Evolutionary conservation across 2,888 invertebrate genomes (phyloP).

Genomic region (Saturnia pavonia): DNA sequence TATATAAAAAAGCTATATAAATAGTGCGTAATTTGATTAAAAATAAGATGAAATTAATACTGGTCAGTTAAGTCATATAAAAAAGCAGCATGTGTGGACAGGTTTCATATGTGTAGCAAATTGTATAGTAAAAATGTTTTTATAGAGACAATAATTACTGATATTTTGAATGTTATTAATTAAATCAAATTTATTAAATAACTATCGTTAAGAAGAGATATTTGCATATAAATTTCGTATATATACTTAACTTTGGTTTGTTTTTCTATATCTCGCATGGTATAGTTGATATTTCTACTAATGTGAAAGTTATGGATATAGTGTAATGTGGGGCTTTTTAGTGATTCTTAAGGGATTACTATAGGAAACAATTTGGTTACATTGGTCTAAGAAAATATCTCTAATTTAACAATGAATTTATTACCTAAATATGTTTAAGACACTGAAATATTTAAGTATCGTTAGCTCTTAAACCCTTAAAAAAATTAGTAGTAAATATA

Average conservation of each 20-base stretch:
- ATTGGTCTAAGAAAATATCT: not conserved
- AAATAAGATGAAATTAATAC: not conserved
- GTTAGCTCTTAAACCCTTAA: not conserved
- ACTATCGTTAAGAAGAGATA: not conserved
- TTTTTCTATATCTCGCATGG: not conserved
- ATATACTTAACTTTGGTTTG: not conserved
- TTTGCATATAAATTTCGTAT: constrained; percentile 5
- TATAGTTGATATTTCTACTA: not conserved
- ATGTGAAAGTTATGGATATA: not conserved
- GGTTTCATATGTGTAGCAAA: not conserved
- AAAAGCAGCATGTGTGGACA: not conserved
- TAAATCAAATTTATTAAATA: not conserved
- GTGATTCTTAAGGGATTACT: not conserved
- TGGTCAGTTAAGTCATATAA: not conserved
- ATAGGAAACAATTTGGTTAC: not conserved
- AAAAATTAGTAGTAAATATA: not conserved
- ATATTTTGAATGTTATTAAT: not conserved
- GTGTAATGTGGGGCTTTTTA: not conserved
- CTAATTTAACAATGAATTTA: not conserved
- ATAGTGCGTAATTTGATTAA: not conserved
- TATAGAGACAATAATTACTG: not conserved
- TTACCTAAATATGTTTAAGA: not conserved
- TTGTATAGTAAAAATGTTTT: not conserved
- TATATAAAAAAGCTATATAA: not conserved
- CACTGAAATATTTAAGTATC: not conserved